Conservation (phyloP, 1,140 invertebrate species). For the Artemia franciscana region DNA sequence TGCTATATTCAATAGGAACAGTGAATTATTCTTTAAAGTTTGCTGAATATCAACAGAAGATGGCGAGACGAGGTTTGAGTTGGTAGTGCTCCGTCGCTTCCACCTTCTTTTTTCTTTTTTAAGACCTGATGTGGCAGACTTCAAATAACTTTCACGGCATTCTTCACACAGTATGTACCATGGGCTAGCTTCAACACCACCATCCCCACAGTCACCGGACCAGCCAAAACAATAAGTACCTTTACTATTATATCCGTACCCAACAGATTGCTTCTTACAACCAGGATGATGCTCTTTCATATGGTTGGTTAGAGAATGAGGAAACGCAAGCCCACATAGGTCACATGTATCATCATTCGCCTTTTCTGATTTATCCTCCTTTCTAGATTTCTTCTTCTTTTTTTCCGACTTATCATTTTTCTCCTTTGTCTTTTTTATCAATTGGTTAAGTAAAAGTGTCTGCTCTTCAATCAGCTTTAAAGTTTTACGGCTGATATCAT, state of each 20-base stretch:
- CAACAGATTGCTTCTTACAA: constrained; percentile 58
- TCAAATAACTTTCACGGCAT: constrained; percentile 58
- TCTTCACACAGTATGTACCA: constrained; percentile 81
- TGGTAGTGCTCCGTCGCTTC: constrained; percentile 4
- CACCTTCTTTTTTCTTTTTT: not conserved
- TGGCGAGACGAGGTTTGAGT: constrained; percentile 17
- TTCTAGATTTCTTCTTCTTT: constrained; percentile 27
- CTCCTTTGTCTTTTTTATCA: not conserved
- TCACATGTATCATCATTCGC: constrained; percentile 50
- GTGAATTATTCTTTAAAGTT: constrained; percentile 73
- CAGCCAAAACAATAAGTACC: constrained; percentile 64
- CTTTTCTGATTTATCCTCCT: constrained; percentile 14
- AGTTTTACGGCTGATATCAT: not conserved
- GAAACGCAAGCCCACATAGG: constrained; percentile 50
- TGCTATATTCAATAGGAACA: constrained; percentile 72
- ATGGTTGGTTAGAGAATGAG: constrained; percentile 67
- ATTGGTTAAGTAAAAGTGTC: constrained; percentile 2
- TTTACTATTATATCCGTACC: constrained; percentile 64
- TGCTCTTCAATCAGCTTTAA: constrained; percentile 4
- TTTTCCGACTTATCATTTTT: constrained; percentile 25
- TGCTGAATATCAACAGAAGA: constrained; percentile 35
- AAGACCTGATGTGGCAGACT: constrained; percentile 24
- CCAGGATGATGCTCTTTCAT: constrained; percentile 72
- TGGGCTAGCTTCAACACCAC: constrained; percentile 49
- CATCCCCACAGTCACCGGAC: constrained; percentile 69